Conservation (phyloP, 2,888 invertebrate genomes). For the Scaptodrosophila latifasciaeformis region DNA sequence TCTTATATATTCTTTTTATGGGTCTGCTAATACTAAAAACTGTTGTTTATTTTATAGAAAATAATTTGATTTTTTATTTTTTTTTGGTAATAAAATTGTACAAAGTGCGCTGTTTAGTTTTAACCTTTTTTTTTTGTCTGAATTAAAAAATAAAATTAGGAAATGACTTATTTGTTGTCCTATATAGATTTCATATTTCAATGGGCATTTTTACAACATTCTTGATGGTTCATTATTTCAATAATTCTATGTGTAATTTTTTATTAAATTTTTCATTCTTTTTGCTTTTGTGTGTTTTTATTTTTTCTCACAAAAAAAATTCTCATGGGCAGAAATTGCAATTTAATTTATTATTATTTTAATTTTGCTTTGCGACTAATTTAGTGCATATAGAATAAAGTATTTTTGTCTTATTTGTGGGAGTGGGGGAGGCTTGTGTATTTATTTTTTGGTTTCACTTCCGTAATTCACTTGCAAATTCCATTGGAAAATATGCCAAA, state of each 20-base stretch:
- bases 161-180: neutral
- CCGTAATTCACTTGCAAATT: conserved; percentile 19
- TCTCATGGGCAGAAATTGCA: neutral
- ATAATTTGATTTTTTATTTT: conserved; percentile 33
- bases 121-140: conserved; percentile 9
- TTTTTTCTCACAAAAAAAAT: conserved; percentile 6
- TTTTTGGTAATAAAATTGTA: conserved; percentile 49
- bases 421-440: conserved; percentile 1
- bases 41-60: conserved; percentile 18
- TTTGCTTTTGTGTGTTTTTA: conserved; percentile 2
- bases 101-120: conserved; percentile 54
- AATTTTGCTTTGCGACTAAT: conserved; percentile 8
- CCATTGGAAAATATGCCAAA: conserved; percentile 48
- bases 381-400: conserved; percentile 56
- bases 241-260: conserved; percentile 9
- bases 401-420: conserved; percentile 47
- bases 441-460: neutral
- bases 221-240: neutral
- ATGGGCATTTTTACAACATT: neutral
- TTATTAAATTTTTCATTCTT: conserved; percentile 6
- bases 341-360: conserved; percentile 26
- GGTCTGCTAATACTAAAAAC: too few relatives aligned
- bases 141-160: neutral
- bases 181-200: neutral
- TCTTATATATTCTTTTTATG: conserved; percentile 16